phyloP scores from a whole-genome alignment of 2,113 vertebrate species.

The Acinonyx jubatus region DNA sequence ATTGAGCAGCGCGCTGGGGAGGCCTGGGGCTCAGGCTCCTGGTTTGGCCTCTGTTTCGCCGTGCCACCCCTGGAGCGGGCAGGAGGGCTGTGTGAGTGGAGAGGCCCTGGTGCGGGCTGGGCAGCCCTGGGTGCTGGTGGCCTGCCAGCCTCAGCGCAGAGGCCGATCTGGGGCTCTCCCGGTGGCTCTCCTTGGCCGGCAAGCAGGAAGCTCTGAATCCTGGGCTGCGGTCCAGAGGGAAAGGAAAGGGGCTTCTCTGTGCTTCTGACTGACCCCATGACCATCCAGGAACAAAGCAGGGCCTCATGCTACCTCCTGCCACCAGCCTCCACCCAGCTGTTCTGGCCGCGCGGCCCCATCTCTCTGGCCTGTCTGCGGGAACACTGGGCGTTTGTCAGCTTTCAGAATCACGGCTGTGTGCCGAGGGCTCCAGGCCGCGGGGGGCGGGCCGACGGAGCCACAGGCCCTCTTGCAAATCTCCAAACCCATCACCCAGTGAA shows the following conservation, averaged over 20 bases:
- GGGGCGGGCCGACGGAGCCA: not conserved
- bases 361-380: slow-evolving; percentile 55
- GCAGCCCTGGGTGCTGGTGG: slow-evolving; percentile 19
- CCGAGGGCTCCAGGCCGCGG: slow-evolving; percentile 23
- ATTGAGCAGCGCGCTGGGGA: not conserved
- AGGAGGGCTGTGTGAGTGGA: not conserved
- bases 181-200: slow-evolving; percentile 10
- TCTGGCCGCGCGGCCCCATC: slow-evolving; percentile 62
- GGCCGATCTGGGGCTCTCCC: slow-evolving; percentile 70
- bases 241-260: slow-evolving; percentile 74
- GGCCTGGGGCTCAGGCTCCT: not conserved
- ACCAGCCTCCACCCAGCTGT: slow-evolving; percentile 80
- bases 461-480: slow-evolving; percentile 18
- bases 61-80: not conserved
- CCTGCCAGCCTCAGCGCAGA: slow-evolving; percentile 53
- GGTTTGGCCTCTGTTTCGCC: not conserved
- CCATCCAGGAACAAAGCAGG: slow-evolving; percentile 63
- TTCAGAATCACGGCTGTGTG: slow-evolving; percentile 65
- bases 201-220: slow-evolving; percentile 70
- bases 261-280: slow-evolving; percentile 68
- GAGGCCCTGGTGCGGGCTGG: not conserved
- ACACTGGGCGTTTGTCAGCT: slow-evolving; percentile 72
- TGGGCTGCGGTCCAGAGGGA: slow-evolving; percentile 55
- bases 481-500: not conserved
- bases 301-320: slow-evolving; percentile 76